phyloP scores from a whole-genome alignment of 37 sponge, comb jelly and placozoan genomes.

The Eunapius fragilis region DNA sequence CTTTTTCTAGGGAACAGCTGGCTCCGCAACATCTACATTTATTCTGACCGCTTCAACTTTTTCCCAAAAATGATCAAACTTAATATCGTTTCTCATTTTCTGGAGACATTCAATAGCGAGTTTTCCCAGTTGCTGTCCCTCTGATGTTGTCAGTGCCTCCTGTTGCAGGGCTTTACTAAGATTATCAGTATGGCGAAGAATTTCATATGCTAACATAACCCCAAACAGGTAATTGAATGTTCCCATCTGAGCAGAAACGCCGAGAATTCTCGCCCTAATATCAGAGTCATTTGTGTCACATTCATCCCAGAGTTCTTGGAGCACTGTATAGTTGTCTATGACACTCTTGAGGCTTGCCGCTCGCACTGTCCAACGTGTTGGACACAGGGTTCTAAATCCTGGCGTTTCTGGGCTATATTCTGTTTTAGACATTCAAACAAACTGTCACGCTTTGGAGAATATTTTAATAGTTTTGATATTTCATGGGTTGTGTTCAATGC shows the following conservation, averaged over 20 bases:
- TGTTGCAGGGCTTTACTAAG: constrained; percentile 52
- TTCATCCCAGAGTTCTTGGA: constrained; percentile 45
- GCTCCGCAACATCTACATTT: constrained; percentile 3
- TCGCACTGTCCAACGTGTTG: constrained; percentile 50
- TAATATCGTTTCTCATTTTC: constrained; percentile 22
- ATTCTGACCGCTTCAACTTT: constrained; percentile 3
- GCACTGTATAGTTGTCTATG: constrained; percentile 31
- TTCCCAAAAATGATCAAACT: constrained; percentile 42
- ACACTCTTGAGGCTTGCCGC: constrained; percentile 43
- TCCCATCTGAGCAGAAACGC: constrained; percentile 23
- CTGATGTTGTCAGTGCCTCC: constrained; percentile 28
- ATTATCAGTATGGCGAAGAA: constrained; percentile 49
- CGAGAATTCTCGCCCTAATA: constrained; percentile 29
- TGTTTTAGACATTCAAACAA: constrained; percentile 17
- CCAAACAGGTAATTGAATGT: constrained; percentile 34
- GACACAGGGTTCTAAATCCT: constrained; percentile 54
- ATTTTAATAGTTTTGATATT: constrained; percentile 57
- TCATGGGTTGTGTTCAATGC: constrained; percentile 57
- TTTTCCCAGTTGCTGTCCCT: constrained; percentile 39
- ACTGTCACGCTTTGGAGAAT: constrained; percentile 44
- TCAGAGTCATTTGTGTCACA: constrained; percentile 30
- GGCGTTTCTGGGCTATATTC: constrained; percentile 43
- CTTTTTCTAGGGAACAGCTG: constrained; percentile 44
- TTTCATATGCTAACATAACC: constrained; percentile 13
- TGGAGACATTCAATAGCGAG: constrained; percentile 32